Percentiles rank a stretch among this genome's conserved stretches.
phyloP scores from a whole-genome alignment of 2,797 vertebrate species.

The Todus mexicanus region DNA sequence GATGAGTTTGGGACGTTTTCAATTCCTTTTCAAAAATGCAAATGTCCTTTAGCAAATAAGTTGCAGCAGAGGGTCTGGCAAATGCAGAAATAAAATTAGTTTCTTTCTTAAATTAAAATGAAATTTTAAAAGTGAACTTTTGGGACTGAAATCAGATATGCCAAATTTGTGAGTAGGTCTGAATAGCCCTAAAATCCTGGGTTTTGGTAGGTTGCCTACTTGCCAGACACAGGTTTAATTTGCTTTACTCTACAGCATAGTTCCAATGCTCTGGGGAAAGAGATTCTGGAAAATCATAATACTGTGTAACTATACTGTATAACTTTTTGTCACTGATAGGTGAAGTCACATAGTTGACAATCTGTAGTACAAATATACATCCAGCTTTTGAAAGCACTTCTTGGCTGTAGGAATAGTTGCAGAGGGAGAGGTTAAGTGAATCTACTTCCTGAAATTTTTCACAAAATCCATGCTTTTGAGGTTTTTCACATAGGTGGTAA shows the following conservation, averaged over 20 bases:
- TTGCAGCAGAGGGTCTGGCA: background rate
- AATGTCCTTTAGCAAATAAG: background rate
- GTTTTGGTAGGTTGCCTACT: background rate
- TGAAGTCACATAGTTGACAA: background rate
- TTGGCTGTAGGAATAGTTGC: background rate
- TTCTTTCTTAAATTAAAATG: background rate
- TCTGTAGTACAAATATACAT: background rate
- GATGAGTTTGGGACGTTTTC: background rate
- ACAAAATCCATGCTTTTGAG: background rate
- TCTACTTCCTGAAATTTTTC: background rate
- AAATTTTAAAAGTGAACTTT: background rate
- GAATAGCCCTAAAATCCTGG: background rate
- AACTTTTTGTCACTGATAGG: background rate
- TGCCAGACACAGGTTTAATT: background rate
- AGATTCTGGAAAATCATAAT: background rate
- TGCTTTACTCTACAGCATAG: background rate
- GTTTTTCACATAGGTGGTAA: background rate
- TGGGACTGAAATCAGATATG: background rate
- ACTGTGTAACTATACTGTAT: background rate
- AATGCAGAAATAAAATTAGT: background rate
- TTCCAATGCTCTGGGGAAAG: background rate
- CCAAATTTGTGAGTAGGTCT: background rate
- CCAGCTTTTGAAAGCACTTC: background rate
- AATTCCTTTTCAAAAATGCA: background rate
- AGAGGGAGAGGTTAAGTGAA: background rate